Percentiles rank a stretch among this genome's conserved stretches.
These are phyloP conservation scores for Meghimatium bilineatum DNA, from an alignment of 2,888 invertebrate genomes.

Conservation along the genomic window DNA sequence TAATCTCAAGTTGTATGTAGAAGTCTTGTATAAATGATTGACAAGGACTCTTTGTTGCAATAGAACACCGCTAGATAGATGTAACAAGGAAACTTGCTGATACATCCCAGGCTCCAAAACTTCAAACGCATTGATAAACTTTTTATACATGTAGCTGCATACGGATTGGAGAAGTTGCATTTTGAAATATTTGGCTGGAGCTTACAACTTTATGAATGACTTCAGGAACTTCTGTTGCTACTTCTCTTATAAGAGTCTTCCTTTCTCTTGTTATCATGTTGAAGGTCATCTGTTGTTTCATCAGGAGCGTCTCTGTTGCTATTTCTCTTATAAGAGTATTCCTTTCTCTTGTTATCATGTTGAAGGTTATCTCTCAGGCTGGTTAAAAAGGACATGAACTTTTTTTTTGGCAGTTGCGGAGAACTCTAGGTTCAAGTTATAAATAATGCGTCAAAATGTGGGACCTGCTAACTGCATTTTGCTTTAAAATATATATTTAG, in stretches of 20 bases:
- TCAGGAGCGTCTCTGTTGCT: background rate
- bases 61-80: too few relatives aligned
- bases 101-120: background rate
- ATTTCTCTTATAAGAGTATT: background rate
- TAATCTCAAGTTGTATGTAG: background rate
- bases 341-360: background rate
- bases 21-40: background rate
- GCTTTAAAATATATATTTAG: too few relatives aligned
- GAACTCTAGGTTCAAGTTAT: background rate
- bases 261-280: background rate
- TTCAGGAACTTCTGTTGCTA: background rate
- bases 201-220: background rate
- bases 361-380: background rate
- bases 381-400: too few relatives aligned
- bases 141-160: background rate
- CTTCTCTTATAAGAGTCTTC: background rate
- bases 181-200: background rate
- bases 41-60: background rate
- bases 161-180: background rate
- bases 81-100: too few relatives aligned
- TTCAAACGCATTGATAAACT: background rate
- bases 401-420: too few relatives aligned
- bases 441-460: background rate
- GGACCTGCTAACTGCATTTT: background rate
- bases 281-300: background rate